Evolutionary conservation across 2,797 vertebrate genomes (phyloP), one percentile per base, ranked within the genome.

Genomic region (Triplophysa yarkandensis): DNA sequence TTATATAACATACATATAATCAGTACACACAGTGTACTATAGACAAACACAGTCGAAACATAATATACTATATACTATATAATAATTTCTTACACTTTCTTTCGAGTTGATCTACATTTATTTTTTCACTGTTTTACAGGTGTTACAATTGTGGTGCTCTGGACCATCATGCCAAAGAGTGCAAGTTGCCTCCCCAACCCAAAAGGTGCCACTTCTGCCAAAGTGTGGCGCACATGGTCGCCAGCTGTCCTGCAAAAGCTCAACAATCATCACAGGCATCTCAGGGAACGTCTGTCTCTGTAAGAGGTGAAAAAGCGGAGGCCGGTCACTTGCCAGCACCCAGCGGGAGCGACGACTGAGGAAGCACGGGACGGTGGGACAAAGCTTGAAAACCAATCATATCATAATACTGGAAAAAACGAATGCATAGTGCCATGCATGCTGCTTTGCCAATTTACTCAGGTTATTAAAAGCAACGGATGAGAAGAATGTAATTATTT

Each of bases 151-250:
- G 97, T 1, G 96, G 96, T 7, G 96, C 94, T 66, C 89, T 98
- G 86, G 96, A 99, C 86, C 97, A 98, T 82, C 96, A 98, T 23
- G 97, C 97, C 88, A 99, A 99, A 87, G 96, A 99, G 85, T 99
- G 97, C 90, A 98, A 96, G 82, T 87, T 99, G 52, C 96, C 96
- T 0, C 96, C 98, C 0, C 96, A 99, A 91, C 97, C 96, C 71
- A 98, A 98, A 88, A 97, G 95, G 88, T 99, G 96, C 89, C 96
- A 98, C 89, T 98, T 94, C 91, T 98, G 98, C 92, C 96, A 98
- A 87, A 98, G 96, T 86, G 92, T 96, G 21, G 91, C 91, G 75
- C 97, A 98, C 89, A 98, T 99, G 96, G 94, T 99, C 6, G 97
- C 97, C 85, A 95, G 92, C 75, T 99, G 96, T 85, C 95, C 96